Evolutionary conservation across 2,888 invertebrate genomes (phyloP), one percentile per base, ranked within the genome.

Genomic region (Oxycera nigricornis): DNA sequence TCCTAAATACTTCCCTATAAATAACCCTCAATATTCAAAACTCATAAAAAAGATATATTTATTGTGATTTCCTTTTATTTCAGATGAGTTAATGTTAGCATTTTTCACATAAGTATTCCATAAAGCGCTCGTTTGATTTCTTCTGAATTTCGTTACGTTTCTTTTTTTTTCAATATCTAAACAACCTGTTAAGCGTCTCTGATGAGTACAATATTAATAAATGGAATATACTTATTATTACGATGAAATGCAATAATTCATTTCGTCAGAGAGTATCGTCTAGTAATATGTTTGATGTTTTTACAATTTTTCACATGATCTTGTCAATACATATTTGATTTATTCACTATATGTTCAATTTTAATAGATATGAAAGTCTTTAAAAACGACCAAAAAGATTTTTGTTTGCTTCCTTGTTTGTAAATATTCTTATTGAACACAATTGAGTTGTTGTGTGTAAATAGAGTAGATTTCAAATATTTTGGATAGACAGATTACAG

Each of bases 151-250:
- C 26, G 9, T 20, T 62, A 35, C 41, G 20, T 65, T 17, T 65
- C 24, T 39, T 41, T 39, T 11, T 65, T 41, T 55, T 70, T 65
- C 52, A 68, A 68, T 68, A 68, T 68, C 31, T 70, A 31, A 55
- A 70, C 35, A 70, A 70, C 55, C 70, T 68, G 31, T 31, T 52
- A 70, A 70, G 70, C 70, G 52, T 70, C 46, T 70, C 31, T 70
- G 70, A n/a, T n/a, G n/a, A 70, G 70, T 70, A 70, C 41, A 65
- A 65, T 65, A 65, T 26, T 65, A 65, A 65, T 65, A 65, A 65
- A 70, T 52, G 55, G 30, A 52, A 70, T 70, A 55, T 52, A 22
- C 17, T 22, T 1, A n/a, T 50, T 50, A 31, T 35, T 62, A 35
- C 2, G 35, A 62, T 17, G 62, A 24, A 22, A 41, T 65, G 39